Percentiles rank a stretch among this genome's conserved stretches.
Conservation (phyloP, 2,888 invertebrate genomes). For the Drosophila nr. fundita region DNA sequence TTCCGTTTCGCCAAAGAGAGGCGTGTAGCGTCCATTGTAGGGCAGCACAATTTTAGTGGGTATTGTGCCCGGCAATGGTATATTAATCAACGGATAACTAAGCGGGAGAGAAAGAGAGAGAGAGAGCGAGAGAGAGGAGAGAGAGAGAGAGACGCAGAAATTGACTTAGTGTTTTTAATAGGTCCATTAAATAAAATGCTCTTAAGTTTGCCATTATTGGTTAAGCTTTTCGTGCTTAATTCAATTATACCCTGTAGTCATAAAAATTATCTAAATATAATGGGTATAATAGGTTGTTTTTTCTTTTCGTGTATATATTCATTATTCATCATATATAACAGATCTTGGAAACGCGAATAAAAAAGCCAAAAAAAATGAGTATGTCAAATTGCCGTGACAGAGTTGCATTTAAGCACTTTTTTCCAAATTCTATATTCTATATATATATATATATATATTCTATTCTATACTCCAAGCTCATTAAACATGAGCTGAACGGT, state of each 20-base stretch:
- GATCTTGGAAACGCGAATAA: background rate
- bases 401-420: too few species aligned
- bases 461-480: too few species aligned
- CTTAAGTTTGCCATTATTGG: constrained; percentile 9
- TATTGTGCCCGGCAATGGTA: constrained; percentile 95
- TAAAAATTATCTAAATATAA: background rate
- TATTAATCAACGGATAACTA: constrained; percentile 93
- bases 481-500: background rate
- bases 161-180: constrained; percentile 5
- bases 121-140: background rate
- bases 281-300: background rate
- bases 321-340: background rate
- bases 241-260: constrained; percentile 3
- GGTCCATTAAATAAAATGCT: constrained; percentile 15
- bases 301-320: background rate
- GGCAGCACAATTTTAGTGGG: constrained; percentile 90
- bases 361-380: background rate
- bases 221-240: constrained; percentile 7
- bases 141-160: background rate
- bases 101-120: constrained; percentile 67
- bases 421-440: background rate
- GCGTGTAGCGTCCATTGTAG: constrained; percentile 83
- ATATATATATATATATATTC: too few species aligned
- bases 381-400: too few species aligned
- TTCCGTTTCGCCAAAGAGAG: constrained; percentile 64